Base-by-base conservation (phyloP, 2,797 vertebrate genomes). In the Anguilla anguilla region DNA sequence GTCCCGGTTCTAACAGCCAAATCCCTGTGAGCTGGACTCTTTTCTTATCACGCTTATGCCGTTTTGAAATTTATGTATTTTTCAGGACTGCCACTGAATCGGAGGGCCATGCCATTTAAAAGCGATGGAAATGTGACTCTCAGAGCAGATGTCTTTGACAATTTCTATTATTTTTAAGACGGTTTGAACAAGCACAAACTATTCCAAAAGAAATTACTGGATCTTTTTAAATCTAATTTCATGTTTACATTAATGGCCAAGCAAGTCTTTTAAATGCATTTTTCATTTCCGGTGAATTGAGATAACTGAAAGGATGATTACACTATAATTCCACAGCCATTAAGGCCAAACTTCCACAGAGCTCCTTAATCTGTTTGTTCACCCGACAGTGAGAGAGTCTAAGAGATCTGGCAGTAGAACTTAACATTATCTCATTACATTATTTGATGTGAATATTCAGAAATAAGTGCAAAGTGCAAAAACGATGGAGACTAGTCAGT, bases 1-100 rank as follows among this genome's bases (percentile, higher is more conserved):
- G 88, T 87, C 86, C 86, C 81, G 87, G 87, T 87, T 91, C 88
- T 85, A 89, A 90, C 88, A 90, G 91, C 94, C 89, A 46, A 46
- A 46, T 46, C 43, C 4, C 43, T 0, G 43, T 46, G 43, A 46
- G 43, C 43, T 6, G 43, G 43, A 46, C 43, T 46, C 43, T 46
- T 46, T 0, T 46, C 43, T 46, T 46, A 46, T 46, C 43, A 46
- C 43, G 43, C 43, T 46, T 46, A 46, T 46, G 43, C 43, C 3
- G 5, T 46, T 46, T 4, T 46, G 9, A 13, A 28, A 6, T 67
- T 51, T 79, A 35, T 90, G 89, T 9, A 72, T 72, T 28, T 69
- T 31, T 6, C 11, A 13, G 67, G 31, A 72, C 67, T 31, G 28
- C 67, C 87, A 82, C 57, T 72, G 67, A 72, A 72, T 28, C 31